These are phyloP conservation scores for Acrocephalus arundinaceus DNA, from an alignment of 2,113 vertebrate species.

Conservation along the genomic window DNA sequence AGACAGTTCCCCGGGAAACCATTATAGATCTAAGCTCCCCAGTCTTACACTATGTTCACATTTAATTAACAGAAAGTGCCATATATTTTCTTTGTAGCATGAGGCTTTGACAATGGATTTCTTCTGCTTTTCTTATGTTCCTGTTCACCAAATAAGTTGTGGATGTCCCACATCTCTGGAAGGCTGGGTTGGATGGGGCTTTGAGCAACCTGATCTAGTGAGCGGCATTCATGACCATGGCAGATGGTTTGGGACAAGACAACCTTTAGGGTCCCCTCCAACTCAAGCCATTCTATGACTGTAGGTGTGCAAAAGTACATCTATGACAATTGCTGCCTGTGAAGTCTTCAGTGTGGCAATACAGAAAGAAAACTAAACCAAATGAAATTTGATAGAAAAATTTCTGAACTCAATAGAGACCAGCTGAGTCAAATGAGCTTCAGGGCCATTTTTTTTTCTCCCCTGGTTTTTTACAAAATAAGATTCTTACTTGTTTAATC, in stretches of 20 bases:
- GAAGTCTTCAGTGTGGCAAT: neutral
- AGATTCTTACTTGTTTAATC: neutral
- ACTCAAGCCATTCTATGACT: neutral
- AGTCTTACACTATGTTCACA: neutral
- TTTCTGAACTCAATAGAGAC: neutral
- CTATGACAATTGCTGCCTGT: neutral
- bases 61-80: neutral
- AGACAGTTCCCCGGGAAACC: neutral
- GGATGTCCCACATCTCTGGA: neutral
- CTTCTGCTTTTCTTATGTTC: neutral
- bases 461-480: neutral
- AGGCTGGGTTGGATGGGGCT: neutral
- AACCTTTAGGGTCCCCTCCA: neutral
- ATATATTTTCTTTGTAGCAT: neutral
- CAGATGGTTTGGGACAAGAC: neutral
- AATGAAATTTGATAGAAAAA: neutral
- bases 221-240: neutral
- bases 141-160: neutral
- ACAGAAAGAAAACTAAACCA: neutral
- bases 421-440: neutral
- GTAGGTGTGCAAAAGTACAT: neutral
- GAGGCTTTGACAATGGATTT: neutral
- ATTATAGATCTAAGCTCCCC: neutral
- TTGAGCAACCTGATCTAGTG: neutral
- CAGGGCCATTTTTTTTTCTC: neutral